A percentile compares a stretch with the other conserved stretches of the same genome.
These are phyloP conservation scores for Gallinago nigripennis DNA, from an alignment of 2,797 vertebrate genomes.

Conservation along the genomic window DNA sequence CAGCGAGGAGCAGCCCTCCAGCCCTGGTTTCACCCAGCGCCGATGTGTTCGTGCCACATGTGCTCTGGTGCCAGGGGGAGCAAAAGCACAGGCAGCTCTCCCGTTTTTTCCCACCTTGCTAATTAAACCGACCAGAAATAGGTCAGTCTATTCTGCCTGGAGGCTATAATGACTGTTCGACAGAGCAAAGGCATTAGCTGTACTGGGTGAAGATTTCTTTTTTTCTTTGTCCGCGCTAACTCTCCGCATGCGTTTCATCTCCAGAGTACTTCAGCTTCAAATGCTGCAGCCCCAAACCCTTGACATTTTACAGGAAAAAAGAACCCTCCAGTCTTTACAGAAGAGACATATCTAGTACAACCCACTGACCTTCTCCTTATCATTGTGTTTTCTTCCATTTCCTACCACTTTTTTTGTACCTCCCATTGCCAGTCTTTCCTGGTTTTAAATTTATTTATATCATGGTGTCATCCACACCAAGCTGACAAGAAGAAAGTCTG, in stretches of 20 bases:
- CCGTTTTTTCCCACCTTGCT: neutral
- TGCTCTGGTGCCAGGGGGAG: neutral
- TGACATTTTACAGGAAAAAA: neutral
- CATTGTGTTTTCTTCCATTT: neutral
- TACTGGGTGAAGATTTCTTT: neutral
- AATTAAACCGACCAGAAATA: slow-evolving; percentile 32
- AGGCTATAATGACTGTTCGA: neutral
- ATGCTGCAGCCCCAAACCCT: neutral
- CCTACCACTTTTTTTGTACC: neutral
- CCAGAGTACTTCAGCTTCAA: neutral
- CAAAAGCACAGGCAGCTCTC: neutral
- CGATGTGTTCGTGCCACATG: neutral
- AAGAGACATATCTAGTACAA: neutral
- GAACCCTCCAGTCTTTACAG: neutral
- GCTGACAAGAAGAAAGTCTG: neutral
- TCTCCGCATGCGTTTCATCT: neutral
- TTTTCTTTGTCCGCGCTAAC: neutral
- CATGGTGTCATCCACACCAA: neutral
- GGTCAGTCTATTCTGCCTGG: neutral
- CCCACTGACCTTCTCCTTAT: neutral
- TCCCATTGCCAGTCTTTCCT: neutral
- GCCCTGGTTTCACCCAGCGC: fast-evolving
- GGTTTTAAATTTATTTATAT: neutral
- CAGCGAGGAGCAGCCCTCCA: neutral
- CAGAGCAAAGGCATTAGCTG: neutral